These are phyloP conservation scores for Brachyptera putata DNA, from an alignment of 2,888 invertebrate species.

Conservation along the genomic window DNA sequence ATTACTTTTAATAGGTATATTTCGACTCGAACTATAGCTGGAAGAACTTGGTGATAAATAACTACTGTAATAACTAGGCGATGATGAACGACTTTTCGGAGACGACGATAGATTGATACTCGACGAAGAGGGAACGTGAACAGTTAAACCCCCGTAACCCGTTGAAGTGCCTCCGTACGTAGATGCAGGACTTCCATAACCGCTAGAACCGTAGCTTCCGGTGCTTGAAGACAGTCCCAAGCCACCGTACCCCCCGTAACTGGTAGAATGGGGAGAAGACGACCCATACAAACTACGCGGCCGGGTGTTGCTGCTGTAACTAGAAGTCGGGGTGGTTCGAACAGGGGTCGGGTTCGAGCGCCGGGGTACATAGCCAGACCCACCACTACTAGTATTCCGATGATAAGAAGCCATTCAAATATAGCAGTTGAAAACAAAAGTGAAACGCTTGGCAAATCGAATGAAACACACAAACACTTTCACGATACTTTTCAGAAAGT, in stretches of 20 bases:
- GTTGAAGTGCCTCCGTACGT: conserved; percentile 60
- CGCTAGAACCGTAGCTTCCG: conserved; percentile 15
- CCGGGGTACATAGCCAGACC: conserved; percentile 21
- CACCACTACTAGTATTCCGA: background rate
- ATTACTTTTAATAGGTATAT: conserved; percentile 23
- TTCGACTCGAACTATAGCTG: conserved; percentile 14
- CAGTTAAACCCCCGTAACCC: conserved; percentile 64
- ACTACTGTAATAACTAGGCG: conserved; percentile 24
- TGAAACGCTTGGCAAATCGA: background rate
- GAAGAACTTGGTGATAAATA: conserved; percentile 18
- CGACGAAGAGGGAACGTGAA: conserved; percentile 52
- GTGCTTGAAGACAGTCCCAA: conserved; percentile 15
- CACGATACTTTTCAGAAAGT: too few species aligned
- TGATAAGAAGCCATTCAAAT: conserved; percentile 9
- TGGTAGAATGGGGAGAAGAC: conserved; percentile 21
- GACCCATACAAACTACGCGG: conserved; percentile 32
- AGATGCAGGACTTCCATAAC: conserved; percentile 28
- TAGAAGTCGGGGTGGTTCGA: background rate
- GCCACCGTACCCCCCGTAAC: conserved; percentile 16
- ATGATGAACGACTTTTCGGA: conserved; percentile 20
- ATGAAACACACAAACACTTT: too few species aligned
- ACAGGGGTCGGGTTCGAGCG: conserved; percentile 25
- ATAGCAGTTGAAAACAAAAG: background rate
- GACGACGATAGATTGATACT: conserved; percentile 23
- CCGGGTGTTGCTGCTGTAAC: conserved; percentile 42